These are phyloP conservation scores for Pyrochroa serraticornis DNA, from an alignment of 2,888 invertebrate genomes.

Conservation along the genomic window DNA sequence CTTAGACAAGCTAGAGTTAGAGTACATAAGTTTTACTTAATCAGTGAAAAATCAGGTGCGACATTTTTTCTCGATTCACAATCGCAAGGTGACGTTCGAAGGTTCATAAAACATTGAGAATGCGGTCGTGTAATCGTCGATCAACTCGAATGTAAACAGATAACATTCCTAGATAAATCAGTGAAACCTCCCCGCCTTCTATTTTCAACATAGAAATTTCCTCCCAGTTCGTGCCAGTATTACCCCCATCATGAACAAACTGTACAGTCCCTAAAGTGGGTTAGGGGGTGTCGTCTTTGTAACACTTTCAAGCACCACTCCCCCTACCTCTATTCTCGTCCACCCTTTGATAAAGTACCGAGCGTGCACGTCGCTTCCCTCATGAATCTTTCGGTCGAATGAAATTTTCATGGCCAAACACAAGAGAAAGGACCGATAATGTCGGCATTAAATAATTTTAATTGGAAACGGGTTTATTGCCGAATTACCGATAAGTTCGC, in stretches of 20 bases:
- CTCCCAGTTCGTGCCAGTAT: too few relatives aligned
- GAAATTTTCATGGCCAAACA: too few relatives aligned
- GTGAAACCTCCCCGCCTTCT: not conserved
- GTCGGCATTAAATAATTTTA: too few relatives aligned
- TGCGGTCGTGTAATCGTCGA: constrained; percentile 11
- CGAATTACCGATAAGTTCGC: too few relatives aligned
- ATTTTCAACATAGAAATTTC: too few relatives aligned
- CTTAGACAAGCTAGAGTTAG: too few relatives aligned
- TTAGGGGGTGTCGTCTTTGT: constrained; percentile 19
- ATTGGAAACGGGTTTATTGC: too few relatives aligned
- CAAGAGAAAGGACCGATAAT: too few relatives aligned
- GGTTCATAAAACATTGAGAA: constrained; percentile 1
- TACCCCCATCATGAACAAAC: too few relatives aligned
- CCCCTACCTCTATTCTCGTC: constrained; percentile 8
- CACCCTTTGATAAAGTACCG: not conserved
- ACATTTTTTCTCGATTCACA: not conserved
- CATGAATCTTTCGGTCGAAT: too few relatives aligned
- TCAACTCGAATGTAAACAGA: not conserved
- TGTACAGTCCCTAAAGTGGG: constrained; percentile 8
- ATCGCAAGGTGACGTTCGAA: not conserved
- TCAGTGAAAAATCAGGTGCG: too few relatives aligned
- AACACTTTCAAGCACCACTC: constrained; percentile 7
- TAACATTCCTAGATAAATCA: constrained; percentile 7
- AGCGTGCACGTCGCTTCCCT: too few relatives aligned
- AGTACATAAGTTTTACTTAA: not conserved